Percentiles rank a stretch among this genome's conserved stretches.
Evolutionary conservation across 2,888 invertebrate genomes (phyloP).

Genomic region (Camptogramma bilineatum): DNA sequence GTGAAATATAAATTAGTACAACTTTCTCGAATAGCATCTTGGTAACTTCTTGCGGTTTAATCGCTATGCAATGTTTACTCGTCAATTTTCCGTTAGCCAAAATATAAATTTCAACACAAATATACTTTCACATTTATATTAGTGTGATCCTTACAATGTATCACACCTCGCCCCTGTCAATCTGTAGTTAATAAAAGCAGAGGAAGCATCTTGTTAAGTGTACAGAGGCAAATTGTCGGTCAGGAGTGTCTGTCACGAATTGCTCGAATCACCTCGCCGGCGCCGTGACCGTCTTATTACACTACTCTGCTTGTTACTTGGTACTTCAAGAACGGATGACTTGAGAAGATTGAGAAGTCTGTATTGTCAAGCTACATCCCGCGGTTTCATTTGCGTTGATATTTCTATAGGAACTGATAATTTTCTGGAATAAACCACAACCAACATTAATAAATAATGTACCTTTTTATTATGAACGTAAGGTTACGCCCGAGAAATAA

Average conservation of each 20-base stretch:
- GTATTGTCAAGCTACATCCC: neutral
- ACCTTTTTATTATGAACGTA: no score
- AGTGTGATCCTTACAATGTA: constrained; percentile 3
- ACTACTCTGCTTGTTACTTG: constrained; percentile 12
- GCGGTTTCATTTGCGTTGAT: neutral
- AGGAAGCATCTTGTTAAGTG: constrained; percentile 71
- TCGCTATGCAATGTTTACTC: no score
- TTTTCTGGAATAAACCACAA: neutral
- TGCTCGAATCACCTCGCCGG: constrained; percentile 28
- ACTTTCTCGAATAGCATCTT: no score
- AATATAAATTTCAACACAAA: no score
- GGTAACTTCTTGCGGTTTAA: no score
- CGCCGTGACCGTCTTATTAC: constrained; percentile 15
- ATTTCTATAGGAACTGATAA: neutral
- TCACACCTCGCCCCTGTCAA: constrained; percentile 40
- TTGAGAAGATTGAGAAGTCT: neutral
- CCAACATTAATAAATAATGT: neutral
- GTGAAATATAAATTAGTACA: no score
- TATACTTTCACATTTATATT: neutral
- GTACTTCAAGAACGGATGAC: constrained; percentile 9
- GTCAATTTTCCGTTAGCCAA: no score
- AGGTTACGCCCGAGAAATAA: no score
- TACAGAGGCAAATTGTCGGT: constrained; percentile 63
- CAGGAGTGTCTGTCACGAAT: constrained; percentile 29
- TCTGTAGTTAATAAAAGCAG: constrained; percentile 41